Percentiles rank a stretch among this genome's conserved stretches.
Conservation (phyloP, 1,140 invertebrate species). For the Apocrypta bakeri region DNA sequence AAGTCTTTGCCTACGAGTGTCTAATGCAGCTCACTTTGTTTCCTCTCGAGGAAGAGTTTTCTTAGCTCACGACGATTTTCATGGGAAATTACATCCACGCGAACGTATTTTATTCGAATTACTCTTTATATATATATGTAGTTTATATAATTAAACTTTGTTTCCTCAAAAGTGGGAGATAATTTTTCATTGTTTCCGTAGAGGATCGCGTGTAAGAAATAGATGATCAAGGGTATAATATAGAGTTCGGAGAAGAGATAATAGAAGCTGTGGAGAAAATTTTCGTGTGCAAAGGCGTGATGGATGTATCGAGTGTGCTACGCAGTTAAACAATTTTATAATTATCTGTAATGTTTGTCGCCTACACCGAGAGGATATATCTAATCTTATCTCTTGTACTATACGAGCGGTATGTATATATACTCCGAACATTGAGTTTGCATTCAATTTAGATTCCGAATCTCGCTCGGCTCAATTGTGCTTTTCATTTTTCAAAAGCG, state of each 20-base stretch:
- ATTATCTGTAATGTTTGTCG: constrained; percentile 5
- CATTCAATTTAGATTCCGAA: background rate
- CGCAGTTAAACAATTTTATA: background rate
- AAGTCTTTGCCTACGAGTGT: constrained; percentile 5
- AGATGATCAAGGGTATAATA: background rate
- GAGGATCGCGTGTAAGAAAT: too few species aligned
- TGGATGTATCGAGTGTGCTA: background rate
- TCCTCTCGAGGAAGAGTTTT: too few species aligned
- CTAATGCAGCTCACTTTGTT: too few species aligned
- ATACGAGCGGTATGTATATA: background rate
- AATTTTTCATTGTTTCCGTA: background rate
- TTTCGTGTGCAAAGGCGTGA: background rate
- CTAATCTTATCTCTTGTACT: background rate
- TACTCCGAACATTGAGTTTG: background rate
- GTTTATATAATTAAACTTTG: background rate
- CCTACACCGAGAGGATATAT: background rate
- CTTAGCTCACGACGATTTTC: too few species aligned
- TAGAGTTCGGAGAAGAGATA: too few species aligned
- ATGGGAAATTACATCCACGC: too few species aligned
- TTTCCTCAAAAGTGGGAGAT: background rate
- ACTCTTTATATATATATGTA: too few species aligned
- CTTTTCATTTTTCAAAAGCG: too few species aligned
- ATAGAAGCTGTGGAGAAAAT: background rate
- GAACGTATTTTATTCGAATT: too few species aligned
- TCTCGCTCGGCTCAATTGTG: too few species aligned